Evolutionary conservation across 2,888 invertebrate genomes (phyloP), one percentile per base, ranked within the genome.

Genomic region (Agonum fuliginosum): DNA sequence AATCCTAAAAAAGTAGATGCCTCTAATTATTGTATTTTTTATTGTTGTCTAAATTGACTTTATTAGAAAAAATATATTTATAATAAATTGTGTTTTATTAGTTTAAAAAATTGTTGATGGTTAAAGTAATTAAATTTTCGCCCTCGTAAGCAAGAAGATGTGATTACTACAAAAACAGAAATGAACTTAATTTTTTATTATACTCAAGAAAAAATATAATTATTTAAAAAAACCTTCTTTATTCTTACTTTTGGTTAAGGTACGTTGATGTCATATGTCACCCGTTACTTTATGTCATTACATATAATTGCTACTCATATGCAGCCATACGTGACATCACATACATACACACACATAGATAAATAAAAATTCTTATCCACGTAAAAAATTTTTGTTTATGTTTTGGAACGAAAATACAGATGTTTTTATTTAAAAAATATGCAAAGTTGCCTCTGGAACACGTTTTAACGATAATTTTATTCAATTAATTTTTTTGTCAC

Each of bases 181-280:
- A 48, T 2, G 20, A 48, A 48, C 4, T 22, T 22, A 22, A 54
- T 12, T 54, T 54, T 30, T 30, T 62, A 62, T 14, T 30, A 27
- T 27, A 17, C 30, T 30, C 58, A 30, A 19, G 24, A 30, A 62
- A 62, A 62, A 62, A 62, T 62, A 62, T 62, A 62, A 62, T 62
- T 62, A 62, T 62, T 62, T 30, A 62, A 6, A 62, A 62, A 62
- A 62, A 62, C 27, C 27, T 62, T 30, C 30, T 30, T 62, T 62
- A 62, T 62, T 30, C 27, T 62, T 62, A 14, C 30, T 62, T 54
- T 27, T 34, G 27, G 58, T 62, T 62, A 27, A 62, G 58, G 58
- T 62, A 62, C 58, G 58, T 62, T 62, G 58, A 62, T 62, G 30
- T 62, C 58, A 62, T 62, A 62, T 62, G 58, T 62, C 58, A 62